Percentiles rank a stretch among this genome's conserved stretches.
phyloP scores from a whole-genome alignment of 2,113 vertebrate species.

The Malurus melanocephalus region DNA sequence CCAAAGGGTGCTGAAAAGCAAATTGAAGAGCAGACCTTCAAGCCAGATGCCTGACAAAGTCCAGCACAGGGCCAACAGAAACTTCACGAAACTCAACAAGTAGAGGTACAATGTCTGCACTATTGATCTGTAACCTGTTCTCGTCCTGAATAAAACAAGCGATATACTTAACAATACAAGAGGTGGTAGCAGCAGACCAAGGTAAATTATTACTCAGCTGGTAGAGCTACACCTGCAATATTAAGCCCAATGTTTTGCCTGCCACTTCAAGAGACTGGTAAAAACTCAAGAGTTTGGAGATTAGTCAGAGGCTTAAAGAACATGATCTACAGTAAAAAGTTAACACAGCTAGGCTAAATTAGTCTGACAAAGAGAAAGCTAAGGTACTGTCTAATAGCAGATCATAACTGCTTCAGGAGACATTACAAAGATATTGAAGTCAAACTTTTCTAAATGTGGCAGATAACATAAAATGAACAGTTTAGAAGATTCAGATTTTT shows the following conservation, averaged over 20 bases:
- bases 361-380: neutral
- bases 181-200: neutral
- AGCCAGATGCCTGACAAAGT: neutral
- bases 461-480: neutral
- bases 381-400: neutral
- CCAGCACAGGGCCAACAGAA: neutral
- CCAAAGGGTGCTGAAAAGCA: neutral
- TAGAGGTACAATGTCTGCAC: neutral
- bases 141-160: neutral
- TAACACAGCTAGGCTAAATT: neutral
- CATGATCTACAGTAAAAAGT: neutral
- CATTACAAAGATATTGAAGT: neutral
- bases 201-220: neutral
- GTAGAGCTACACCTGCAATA: neutral
- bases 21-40: neutral
- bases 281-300: neutral
- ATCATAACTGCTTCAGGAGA: neutral
- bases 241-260: neutral
- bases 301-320: neutral
- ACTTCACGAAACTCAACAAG: neutral
- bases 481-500: neutral
- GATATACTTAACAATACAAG: neutral
- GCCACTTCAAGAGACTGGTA: neutral
- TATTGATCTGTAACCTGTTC: neutral
- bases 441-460: neutral